Evolutionary conservation across 1,140 invertebrate species (phyloP), one percentile per base, ranked within the genome.

Genomic region (Coboldia fuscipes): DNA sequence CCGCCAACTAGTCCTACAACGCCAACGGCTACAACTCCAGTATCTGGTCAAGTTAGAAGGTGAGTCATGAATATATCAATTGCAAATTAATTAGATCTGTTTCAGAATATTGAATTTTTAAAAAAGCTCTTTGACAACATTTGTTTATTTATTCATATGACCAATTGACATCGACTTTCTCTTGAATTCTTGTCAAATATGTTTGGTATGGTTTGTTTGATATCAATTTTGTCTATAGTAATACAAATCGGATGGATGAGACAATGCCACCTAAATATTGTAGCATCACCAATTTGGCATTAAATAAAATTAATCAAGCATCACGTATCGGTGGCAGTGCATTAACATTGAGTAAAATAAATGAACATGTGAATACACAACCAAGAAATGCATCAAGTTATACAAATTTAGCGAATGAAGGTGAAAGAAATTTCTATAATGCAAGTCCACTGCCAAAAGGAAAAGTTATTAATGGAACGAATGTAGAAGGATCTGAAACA

Each of bases 31-130:
- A 17, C 32, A 9, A n/a, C 36, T 14, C 22, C 30, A 29, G n/a
- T 20, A n/a, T 29, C 30, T 16, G 34, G 24, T 2, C 34, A 35
- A 24, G 8, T 35, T 8, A 27, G 34, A 35, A 35, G 34, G 34
- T 35, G 17, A 23, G 32, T 34, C 10, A 12, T n/a, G n/a, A n/a
- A n/a, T n/a, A n/a, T n/a, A n/a, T n/a, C n/a, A n/a, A n/a, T n/a
- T n/a, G n/a, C n/a, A n/a, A n/a, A n/a, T n/a, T n/a, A n/a, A n/a
- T n/a, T n/a, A n/a, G n/a, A n/a, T n/a, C n/a, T n/a, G n/a, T n/a
- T n/a, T n/a, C n/a, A n/a, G n/a, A n/a, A n/a, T n/a, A n/a, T n/a
- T n/a, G n/a, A n/a, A n/a, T n/a, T n/a, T n/a, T n/a, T n/a, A n/a
- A n/a, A n/a, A n/a, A n/a, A n/a, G n/a, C n/a, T n/a, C n/a, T n/a